Base-by-base conservation (phyloP, 2,888 invertebrate species). In the Erebia epiphron region DNA sequence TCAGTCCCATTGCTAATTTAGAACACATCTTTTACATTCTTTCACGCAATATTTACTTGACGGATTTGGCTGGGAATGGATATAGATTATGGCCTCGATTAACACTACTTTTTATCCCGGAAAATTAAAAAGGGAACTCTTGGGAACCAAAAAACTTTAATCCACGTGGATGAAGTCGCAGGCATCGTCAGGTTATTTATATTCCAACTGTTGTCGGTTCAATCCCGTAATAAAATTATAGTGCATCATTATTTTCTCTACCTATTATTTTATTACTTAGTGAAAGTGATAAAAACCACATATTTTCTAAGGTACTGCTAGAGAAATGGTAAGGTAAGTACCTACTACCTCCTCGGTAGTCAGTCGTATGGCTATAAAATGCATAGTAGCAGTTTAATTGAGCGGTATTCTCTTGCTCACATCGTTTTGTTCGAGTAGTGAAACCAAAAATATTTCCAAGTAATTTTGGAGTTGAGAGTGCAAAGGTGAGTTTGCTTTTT, bases 241-340 rank as follows among this genome's bases (percentile, higher is more conserved):
- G 7, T 56, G 11, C 10, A 13, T 11, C 26, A 56, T 21, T 18
- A 26, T 57, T 57, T 57, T 57, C 56, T 26, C 56, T 4, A 21
- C 16, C 52, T 56, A 21, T 18, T 11, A 9, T 56, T 56, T 21
- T 56, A 13, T 21, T 56, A 5, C 21, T 21, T 56, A 21, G 56
- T 21, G 56, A 56, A 21, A 56, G 56, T 57, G 1, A 57, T 57
- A 21, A 57, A 57, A 57, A 57, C 56, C 56, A 26, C 56, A 57
- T 18, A 54, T 18, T 54, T 54, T 57, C 56, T 57, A 57, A 56
- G 18, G 1, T 21, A 21, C 1, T 50, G 13, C 21, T 13, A 21
- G 18, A 21, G 21, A 21, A 56, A 21, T 21, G 13, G 11, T 18
- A 18, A 54, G 52, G 8, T 26, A 26, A 26, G 3, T 1, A 35